phyloP scores from a whole-genome alignment of 2,113 vertebrate species.

The Pseudorectes ferrugineus region DNA sequence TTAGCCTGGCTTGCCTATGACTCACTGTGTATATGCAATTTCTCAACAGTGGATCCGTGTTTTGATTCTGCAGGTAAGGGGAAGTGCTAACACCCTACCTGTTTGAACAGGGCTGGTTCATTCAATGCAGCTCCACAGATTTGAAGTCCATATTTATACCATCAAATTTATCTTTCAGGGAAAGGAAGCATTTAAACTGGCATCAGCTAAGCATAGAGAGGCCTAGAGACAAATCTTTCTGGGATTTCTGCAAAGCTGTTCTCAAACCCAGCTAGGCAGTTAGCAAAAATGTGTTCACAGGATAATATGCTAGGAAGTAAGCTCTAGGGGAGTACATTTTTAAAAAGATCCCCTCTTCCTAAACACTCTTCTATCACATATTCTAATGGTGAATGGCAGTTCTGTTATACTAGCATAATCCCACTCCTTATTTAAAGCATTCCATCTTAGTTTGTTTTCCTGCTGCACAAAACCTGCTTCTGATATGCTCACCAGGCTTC shows the following conservation, averaged over 20 bases:
- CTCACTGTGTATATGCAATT: not conserved
- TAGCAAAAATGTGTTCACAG: not conserved
- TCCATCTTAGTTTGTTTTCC: not conserved
- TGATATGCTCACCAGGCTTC: constrained; percentile 38
- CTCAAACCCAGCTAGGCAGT: not conserved
- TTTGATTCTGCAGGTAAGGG: not conserved
- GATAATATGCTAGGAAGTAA: not conserved
- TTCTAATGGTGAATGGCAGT: not conserved
- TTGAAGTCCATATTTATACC: not conserved
- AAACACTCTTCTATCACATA: not conserved
- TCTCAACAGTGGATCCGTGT: not conserved
- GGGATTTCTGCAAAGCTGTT: not conserved
- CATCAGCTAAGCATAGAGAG: not conserved
- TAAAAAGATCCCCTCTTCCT: not conserved
- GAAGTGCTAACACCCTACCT: not conserved
- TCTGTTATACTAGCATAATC: not conserved
- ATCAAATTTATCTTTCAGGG: not conserved
- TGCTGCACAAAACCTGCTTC: not conserved
- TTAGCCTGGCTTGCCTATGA: not conserved
- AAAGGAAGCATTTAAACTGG: not conserved
- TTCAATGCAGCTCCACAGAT: not conserved
- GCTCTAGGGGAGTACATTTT: not conserved
- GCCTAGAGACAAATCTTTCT: not conserved
- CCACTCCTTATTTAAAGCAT: not conserved
- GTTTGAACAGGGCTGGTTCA: not conserved